phyloP scores from a whole-genome alignment of 2,888 invertebrate genomes.

The Gortyna flavago region DNA sequence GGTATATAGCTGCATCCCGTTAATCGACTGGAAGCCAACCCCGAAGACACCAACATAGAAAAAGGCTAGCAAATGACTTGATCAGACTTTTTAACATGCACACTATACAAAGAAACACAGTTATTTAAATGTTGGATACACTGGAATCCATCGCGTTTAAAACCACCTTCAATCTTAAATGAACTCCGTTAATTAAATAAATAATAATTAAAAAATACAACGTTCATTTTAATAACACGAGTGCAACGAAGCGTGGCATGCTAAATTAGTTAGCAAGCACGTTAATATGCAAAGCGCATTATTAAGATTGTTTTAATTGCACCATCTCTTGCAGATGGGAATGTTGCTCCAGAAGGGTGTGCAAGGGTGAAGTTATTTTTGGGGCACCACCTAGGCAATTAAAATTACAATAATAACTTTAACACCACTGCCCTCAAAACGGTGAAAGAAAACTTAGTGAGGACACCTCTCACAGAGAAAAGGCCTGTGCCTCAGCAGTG shows the following conservation, averaged over 20 bases:
- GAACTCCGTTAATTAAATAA: conserved; percentile 29
- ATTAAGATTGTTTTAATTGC: conserved; percentile 13
- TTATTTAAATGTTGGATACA: background rate
- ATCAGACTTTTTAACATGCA: background rate
- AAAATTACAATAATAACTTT: background rate
- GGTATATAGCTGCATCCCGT: background rate
- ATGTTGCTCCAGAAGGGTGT: background rate
- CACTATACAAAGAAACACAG: too few relatives aligned
- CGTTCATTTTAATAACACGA: conserved; percentile 26
- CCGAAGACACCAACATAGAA: background rate
- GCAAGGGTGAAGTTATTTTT: background rate
- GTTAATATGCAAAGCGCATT: conserved; percentile 6
- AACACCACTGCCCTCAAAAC: background rate
- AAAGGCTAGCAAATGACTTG: background rate
- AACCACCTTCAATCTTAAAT: conserved; percentile 18
- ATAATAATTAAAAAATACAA: conserved; percentile 20
- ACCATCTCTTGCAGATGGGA: background rate
- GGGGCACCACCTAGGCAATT: background rate
- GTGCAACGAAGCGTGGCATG: conserved; percentile 21
- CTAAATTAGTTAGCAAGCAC: conserved; percentile 19
- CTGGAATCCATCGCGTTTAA: conserved; percentile 23
- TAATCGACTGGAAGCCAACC: background rate
- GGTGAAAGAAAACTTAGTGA: background rate
- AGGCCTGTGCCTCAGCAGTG: too few relatives aligned
- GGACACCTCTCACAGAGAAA: too few relatives aligned